Conservation (phyloP, 2,888 invertebrate species). For the Sminthurinus aureus region DNA sequence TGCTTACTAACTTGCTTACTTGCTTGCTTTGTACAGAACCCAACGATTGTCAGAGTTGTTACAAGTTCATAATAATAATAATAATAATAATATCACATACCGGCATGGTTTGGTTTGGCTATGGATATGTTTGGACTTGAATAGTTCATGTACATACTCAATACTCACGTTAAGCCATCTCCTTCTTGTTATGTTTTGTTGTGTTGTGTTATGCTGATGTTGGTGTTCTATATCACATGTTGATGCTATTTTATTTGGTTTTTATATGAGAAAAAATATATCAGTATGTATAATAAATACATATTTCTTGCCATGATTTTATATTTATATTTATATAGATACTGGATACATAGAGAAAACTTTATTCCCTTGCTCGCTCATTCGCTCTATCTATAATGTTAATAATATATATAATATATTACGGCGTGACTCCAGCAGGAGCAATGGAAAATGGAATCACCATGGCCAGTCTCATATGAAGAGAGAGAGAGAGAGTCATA, state of each 20-base stretch:
- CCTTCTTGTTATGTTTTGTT: background rate
- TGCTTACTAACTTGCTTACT: no score
- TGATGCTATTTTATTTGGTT: background rate
- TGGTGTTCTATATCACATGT: no score
- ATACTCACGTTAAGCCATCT: conserved; percentile 6
- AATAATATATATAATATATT: conserved; percentile 20
- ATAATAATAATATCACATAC: background rate
- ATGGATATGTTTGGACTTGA: no score
- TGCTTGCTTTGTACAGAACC: no score
- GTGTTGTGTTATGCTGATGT: no score
- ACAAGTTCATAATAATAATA: background rate
- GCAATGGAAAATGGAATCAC: conserved; percentile 30
- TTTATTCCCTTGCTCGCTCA: background rate
- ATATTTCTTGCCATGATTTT: background rate
- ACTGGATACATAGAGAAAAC: no score
- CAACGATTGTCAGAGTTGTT: background rate
- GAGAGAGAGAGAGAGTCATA: background rate
- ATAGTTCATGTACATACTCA: no score
- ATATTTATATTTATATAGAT: background rate
- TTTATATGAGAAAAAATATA: background rate
- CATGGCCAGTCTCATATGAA: conserved; percentile 25
- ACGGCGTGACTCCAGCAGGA: conserved; percentile 43
- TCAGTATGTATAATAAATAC: background rate
- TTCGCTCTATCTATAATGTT: background rate
- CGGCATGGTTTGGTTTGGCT: no score